Conservation (phyloP, 2,888 invertebrate species). For the Artemia sinica region DNA sequence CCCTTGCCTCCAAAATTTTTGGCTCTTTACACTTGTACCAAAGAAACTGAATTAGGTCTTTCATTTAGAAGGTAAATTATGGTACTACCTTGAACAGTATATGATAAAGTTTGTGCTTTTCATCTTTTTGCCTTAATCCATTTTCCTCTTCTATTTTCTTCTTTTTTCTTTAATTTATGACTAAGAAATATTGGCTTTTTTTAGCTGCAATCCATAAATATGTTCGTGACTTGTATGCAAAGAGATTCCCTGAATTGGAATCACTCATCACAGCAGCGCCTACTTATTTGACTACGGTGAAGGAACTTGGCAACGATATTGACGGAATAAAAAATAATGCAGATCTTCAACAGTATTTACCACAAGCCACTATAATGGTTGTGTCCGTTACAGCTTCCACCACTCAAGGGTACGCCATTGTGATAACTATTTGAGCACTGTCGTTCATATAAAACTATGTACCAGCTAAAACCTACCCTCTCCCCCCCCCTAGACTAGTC, state of each 20-base stretch:
- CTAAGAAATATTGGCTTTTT: background rate
- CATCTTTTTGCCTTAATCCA: no score
- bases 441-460: no score
- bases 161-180: no score
- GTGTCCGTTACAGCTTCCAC: conserved; percentile 99
- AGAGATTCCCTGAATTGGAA: conserved; percentile 92
- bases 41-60: no score
- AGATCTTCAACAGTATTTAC: conserved; percentile 72
- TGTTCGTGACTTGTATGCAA: conserved; percentile 85
- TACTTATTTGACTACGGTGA: conserved; percentile 80
- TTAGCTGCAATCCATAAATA: conserved; percentile 69
- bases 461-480: no score
- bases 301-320: conserved; percentile 84
- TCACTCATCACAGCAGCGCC: conserved; percentile 81
- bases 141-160: no score
- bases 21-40: no score
- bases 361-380: conserved; percentile 98
- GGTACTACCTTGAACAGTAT: no score
- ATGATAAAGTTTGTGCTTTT: no score
- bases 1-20: no score
- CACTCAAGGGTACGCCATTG: conserved; percentile 66
- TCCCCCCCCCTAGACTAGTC: no score
- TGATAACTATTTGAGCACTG: background rate
- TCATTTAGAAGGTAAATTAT: no score
- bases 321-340: conserved; percentile 92